These are phyloP conservation scores for Psittacula derbiana DNA, from an alignment of 2,797 vertebrate species.

Conservation along the genomic window DNA sequence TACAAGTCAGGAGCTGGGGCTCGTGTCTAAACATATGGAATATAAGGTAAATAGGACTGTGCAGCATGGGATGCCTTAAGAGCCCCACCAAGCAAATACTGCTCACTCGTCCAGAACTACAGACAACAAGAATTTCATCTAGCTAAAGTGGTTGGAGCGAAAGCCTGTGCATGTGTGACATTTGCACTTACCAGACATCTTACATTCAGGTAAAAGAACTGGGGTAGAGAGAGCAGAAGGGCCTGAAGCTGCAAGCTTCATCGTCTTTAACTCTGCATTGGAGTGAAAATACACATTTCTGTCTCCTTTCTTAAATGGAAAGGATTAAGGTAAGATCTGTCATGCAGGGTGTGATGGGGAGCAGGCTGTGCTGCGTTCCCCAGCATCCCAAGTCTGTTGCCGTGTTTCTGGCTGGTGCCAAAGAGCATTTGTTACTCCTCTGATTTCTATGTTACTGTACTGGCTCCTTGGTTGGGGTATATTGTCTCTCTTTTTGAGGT, in stretches of 20 bases:
- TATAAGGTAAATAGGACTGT: not conserved
- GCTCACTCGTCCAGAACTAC: not conserved
- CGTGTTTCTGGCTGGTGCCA: not conserved
- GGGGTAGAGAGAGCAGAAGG: not conserved
- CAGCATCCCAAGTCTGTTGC: not conserved
- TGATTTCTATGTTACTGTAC: not conserved
- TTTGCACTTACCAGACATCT: not conserved
- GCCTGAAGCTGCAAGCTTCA: not conserved
- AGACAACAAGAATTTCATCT: not conserved
- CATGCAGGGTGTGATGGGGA: not conserved
- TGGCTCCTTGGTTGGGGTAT: not conserved
- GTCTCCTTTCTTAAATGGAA: not conserved
- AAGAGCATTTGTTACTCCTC: not conserved
- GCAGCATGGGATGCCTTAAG: not conserved
- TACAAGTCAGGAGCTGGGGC: accelerated
- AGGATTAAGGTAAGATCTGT: not conserved
- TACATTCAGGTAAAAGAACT: not conserved
- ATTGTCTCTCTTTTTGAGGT: not conserved
- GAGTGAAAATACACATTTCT: not conserved
- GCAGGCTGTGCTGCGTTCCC: not conserved
- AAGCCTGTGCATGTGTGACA: not conserved
- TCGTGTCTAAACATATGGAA: not conserved
- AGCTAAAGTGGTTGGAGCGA: not conserved
- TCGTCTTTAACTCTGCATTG: not conserved
- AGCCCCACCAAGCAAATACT: not conserved